Conservation (phyloP, 1,140 invertebrate species). For the Tetramorium simillimum region DNA sequence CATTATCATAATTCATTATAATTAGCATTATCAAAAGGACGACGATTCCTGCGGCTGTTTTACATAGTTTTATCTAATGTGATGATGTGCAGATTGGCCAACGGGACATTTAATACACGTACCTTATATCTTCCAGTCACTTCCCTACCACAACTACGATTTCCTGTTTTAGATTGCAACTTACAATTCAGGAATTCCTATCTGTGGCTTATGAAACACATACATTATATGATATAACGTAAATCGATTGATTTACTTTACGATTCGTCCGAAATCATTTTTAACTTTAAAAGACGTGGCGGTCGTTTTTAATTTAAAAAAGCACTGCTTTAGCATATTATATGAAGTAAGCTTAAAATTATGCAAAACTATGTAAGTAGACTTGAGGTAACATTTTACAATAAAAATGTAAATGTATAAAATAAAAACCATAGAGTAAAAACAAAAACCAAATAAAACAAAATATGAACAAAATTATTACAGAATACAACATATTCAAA, state of each 20-base stretch:
- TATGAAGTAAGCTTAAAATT: background rate
- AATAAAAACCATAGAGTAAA: too few species aligned
- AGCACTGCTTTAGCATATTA: too few species aligned
- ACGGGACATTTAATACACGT: constrained; percentile 7
- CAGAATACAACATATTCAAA: background rate
- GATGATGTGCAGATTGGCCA: constrained; percentile 29
- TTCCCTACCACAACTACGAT: constrained; percentile 9
- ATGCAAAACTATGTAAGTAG: background rate
- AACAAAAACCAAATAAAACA: background rate
- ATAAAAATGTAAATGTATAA: constrained; percentile 6
- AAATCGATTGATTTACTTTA: background rate
- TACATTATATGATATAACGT: background rate
- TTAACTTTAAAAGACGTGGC: background rate
- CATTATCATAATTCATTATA: constrained; percentile 22
- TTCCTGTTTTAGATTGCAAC: constrained; percentile 26
- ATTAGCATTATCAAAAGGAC: constrained; percentile 30
- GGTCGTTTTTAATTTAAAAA: too few species aligned
- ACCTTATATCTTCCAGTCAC: constrained; percentile 10
- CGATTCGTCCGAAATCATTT: background rate
- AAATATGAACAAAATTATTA: background rate
- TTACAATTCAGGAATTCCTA: constrained; percentile 39
- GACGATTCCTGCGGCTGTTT: constrained; percentile 1
- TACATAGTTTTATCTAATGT: constrained; percentile 49
- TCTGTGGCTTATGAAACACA: background rate
- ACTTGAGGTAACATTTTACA: background rate